These are phyloP conservation scores for Hydractinia echinata DNA, from an alignment of 30 jellyfish, hydroid and myxozoan species.

Conservation along the genomic window DNA sequence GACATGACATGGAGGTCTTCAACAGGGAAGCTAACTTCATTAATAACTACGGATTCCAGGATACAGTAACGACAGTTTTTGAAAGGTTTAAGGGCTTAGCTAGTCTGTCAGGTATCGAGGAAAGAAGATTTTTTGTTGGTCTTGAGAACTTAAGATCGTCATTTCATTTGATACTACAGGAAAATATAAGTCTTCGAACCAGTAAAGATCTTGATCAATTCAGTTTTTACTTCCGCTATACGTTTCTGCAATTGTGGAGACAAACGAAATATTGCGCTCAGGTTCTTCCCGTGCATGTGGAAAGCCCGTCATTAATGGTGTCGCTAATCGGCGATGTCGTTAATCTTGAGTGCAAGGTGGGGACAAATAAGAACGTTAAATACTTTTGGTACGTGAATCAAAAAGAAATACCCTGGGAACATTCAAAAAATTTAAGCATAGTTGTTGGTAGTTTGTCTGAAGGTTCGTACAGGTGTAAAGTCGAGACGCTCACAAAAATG, in stretches of 20 bases:
- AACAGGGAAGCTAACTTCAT: background rate
- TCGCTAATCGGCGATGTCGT: conserved; percentile 2
- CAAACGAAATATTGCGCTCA: conserved; percentile 19
- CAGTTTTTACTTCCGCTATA: background rate
- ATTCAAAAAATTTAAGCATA: conserved; percentile 4
- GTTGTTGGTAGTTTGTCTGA: background rate
- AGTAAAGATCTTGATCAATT: background rate
- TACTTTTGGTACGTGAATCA: conserved; percentile 4
- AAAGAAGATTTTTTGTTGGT: background rate
- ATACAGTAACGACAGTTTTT: background rate
- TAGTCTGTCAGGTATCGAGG: conserved; percentile 6
- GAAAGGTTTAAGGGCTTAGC: background rate
- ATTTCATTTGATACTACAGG: background rate
- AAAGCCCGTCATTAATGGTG: background rate
- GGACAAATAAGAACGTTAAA: background rate
- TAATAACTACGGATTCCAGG: conserved; percentile 1
- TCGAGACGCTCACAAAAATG: conserved; percentile 5
- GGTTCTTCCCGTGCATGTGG: background rate
- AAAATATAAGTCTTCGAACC: background rate
- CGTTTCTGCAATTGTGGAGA: conserved; percentile 2
- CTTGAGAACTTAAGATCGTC: background rate
- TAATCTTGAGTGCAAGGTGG: conserved; percentile 1
- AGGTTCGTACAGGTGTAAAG: conserved; percentile 30
- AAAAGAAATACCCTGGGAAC: conserved; percentile 21
- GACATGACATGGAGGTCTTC: conserved; percentile 22